Evolutionary conservation across 2,113 vertebrate species (phyloP).

Genomic region (Montifringilla adamsi): DNA sequence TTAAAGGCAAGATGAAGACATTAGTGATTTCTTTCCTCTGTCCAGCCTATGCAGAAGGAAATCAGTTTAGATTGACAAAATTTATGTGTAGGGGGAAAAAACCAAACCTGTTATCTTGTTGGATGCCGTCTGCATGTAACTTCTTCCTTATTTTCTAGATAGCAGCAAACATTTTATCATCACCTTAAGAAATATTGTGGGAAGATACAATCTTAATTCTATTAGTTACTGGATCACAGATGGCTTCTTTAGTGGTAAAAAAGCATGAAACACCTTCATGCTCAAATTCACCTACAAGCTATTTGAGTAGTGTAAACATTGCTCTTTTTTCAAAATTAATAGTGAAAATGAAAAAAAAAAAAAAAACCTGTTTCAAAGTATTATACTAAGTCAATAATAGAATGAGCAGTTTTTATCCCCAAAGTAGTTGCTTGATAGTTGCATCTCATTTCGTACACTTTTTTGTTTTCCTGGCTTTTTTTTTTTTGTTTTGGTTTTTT

Average conservation of each 20-base stretch:
- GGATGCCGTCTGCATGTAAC: background rate
- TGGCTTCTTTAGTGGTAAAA: background rate
- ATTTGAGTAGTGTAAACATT: background rate
- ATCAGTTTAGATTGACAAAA: background rate
- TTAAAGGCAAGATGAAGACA: background rate
- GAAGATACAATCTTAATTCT: background rate
- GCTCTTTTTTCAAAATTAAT: background rate
- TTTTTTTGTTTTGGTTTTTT: background rate
- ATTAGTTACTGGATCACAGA: background rate
- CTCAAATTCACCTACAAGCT: background rate
- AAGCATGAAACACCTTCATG: background rate
- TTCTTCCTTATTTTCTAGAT: background rate
- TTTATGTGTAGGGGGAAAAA: background rate
- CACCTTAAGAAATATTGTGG: background rate
- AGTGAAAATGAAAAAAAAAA: background rate
- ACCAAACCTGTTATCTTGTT: background rate
- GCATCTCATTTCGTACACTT: fast-evolving
- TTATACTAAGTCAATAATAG: background rate
- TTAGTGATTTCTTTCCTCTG: background rate
- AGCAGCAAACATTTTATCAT: background rate
- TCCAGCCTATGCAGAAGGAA: background rate
- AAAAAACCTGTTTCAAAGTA: background rate
- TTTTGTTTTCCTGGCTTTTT: background rate
- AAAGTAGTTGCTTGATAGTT: background rate
- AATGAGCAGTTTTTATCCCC: background rate